These are phyloP conservation scores for Corvus hawaiiensis DNA, from an alignment of 2,113 vertebrate genomes.

Conservation along the genomic window DNA sequence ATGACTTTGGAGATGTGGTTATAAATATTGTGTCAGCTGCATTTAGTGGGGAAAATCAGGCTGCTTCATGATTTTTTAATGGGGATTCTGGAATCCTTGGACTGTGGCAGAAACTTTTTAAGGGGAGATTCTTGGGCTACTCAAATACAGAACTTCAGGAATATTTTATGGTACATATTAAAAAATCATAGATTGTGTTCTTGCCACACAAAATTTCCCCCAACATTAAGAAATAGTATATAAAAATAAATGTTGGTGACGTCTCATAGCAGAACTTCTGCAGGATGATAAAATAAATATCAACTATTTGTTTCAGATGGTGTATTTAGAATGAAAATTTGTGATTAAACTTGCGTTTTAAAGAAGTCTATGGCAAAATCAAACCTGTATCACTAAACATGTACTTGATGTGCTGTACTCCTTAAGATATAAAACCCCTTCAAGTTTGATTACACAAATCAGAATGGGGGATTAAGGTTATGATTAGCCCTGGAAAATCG, in stretches of 20 bases:
- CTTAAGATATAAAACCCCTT: not conserved
- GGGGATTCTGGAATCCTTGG: not conserved
- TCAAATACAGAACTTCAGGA: not conserved
- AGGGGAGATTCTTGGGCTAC: not conserved
- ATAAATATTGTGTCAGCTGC: not conserved
- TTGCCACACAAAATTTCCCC: accelerated
- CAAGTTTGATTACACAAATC: slow-evolving; percentile 66
- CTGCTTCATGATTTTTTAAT: not conserved
- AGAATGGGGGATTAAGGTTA: not conserved
- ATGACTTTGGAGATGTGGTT: not conserved
- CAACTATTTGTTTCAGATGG: not conserved
- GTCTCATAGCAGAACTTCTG: not conserved
- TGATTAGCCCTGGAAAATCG: slow-evolving; percentile 54
- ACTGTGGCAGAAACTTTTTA: not conserved
- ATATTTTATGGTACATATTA: not conserved
- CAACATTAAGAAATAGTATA: accelerated
- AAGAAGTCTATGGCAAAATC: not conserved
- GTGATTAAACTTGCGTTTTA: not conserved
- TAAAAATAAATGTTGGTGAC: not conserved
- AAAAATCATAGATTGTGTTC: not conserved
- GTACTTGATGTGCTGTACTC: not conserved
- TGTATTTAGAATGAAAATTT: not conserved
- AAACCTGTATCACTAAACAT: not conserved
- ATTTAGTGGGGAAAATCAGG: not conserved
- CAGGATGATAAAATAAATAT: not conserved